Evolutionary conservation across 92 coral and sea anemone species (phyloP), one percentile per base, ranked within the genome.

Genomic region (Micromussa lordhowensis): DNA sequence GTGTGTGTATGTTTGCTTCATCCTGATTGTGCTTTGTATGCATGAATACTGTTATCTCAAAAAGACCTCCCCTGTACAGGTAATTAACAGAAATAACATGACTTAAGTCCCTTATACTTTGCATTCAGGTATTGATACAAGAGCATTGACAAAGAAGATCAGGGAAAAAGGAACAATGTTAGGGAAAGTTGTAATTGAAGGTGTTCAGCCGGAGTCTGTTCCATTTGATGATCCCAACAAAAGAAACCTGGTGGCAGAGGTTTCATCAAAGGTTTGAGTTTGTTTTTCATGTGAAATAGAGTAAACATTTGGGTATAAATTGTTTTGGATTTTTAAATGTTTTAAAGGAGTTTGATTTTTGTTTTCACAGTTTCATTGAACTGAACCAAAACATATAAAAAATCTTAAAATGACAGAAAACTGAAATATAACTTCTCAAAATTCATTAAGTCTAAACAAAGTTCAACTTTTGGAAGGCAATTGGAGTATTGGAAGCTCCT

Each of bases 101-200:
- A 7, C 29, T 63, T 24, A 66, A 13, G 31, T 66, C 29, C 34
- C 29, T 66, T 0, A 11, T 26, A 66, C 17, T 8, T 61, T 40
- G 2, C n/a, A 55, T 71, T 73, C 30, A 97, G 99, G 99, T 19
- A 89, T 97, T 79, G 99, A 96, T 78, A 97, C 99, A 49, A 91
- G 98, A 92, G 96, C 98, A 17, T 79, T 97, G 51, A 97, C 99
- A 28, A 97, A 94, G 94, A 97, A 97, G 79, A 97, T 97, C 69
- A 85, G 99, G 86, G 99, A 97, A 66, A 95, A 96, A 77, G 99
- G 99, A 38, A 44, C 93, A 76, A 94, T 96, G 96, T 80, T 96
- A 19, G 99, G 96, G 30, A 97, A 97, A 85, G 88, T 98, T 82
- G 90, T 98, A 15, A 88, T 98, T 61, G 98, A 98, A 85, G 99